Base-by-base conservation (phyloP, 2,113 vertebrate genomes). In the Phrynosoma blainvillii region DNA sequence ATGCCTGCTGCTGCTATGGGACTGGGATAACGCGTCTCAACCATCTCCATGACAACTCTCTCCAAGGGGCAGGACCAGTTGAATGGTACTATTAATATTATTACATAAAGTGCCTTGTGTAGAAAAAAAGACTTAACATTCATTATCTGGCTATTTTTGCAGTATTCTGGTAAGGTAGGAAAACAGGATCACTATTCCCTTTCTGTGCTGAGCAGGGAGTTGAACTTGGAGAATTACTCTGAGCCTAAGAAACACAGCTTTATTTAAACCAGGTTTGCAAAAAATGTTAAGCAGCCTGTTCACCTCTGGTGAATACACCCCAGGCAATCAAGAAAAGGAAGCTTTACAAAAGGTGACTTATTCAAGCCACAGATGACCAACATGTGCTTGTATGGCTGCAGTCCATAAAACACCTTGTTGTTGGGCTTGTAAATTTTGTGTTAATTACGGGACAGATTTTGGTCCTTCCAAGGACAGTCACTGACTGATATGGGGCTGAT, bases 1-100 rank as follows among this genome's bases (percentile, higher is more conserved):
- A 62, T 79, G 75, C 27, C 42, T 78, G 40, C 40, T 83, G 84
- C 40, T 74, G 27, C 68, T 68, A 86, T 52, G 59, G 84, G 56
- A n/a, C 25, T 47, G 59, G 56, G 62, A 86, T 79, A 79, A 68
- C 78, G 62, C 25, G 59, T 78, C 59, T 79, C 84, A n/a, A 79
- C 10, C 42, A 68, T 86, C 62, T 70, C 84, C 84, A 86, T 86
- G 76, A 62, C 84, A 86, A 86, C 84, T 40, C 62, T 79, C 40
- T 62, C 36, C 74, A 65, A 73, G 73, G 73, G 30, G 74, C 73
- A 77, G 84, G 75, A n/a, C 82, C 70, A 65, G 32, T 27, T 62
- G 84, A 77, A 77, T 32, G 84, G 78, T 86, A 79, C 40, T 42
- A 32, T 66, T 79, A 86, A 86, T 86, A 86, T 86, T 70, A 86